Evolutionary conservation across 2,888 invertebrate genomes (phyloP), one percentile per base, ranked within the genome.

Genomic region (Pachymerium ferrugineum): DNA sequence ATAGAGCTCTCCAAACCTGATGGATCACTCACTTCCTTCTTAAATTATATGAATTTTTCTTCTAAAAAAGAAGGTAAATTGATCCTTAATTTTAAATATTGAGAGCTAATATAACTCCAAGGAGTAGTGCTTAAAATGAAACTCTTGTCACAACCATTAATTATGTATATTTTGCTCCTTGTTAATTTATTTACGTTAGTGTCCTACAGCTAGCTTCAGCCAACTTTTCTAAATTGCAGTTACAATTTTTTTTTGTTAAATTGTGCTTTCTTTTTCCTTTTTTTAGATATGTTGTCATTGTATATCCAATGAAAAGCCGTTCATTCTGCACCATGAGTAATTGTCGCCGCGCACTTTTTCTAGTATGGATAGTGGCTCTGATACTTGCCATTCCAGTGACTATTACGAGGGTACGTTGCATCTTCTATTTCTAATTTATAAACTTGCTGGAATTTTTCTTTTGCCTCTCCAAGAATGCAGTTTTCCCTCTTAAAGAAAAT

Each of bases 321-420:
- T 31, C 69, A 10, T 69, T 69, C 31, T 73, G 31, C 31, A 33
- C 29, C 25, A 70, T 70, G 29, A 70, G 35, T 33, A 68, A 68
- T 10, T 68, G 68, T 28, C 68, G 68, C 1, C 28, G 68, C n/a
- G 68, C 68, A n/a, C 68, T 68, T 25, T 4, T 68, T 30, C 28
- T 28, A 5, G 68, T 68, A n/a, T 68, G 68, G 68, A 30, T 68
- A n/a, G 29, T 68, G 29, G 28, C 29, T 74, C 62, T 73, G 19
- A 30, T 69, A 29, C 16, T 74, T 16, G 12, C 25, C 29, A 14
- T 31, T 16, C 69, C 31, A 54, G n/a, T 76, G 62, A 38, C 75
- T 31, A 33, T 68, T 35, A 47, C 42, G 12, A 74, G n/a, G 47
- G 28, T 68, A 68, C 6, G 62, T 62, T 38, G n/a, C 47, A 1